phyloP scores from a whole-genome alignment of 2,797 vertebrate species.

The Netta rufina region DNA sequence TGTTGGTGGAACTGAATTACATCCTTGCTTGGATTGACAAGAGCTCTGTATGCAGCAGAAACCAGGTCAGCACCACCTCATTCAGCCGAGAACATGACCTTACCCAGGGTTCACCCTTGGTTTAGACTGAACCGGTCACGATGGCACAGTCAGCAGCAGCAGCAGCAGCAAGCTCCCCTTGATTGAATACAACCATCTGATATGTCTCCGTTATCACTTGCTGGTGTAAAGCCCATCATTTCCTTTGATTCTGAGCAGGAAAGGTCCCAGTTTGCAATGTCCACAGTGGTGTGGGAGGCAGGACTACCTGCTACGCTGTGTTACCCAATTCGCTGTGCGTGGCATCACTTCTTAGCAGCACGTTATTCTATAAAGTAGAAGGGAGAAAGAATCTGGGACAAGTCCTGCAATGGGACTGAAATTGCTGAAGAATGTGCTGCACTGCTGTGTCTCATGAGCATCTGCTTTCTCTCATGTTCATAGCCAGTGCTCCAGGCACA shows the following conservation, averaged over 20 bases:
- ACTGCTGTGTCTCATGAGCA: background rate
- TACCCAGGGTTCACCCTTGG: background rate
- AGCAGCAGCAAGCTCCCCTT: background rate
- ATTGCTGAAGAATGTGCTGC: background rate
- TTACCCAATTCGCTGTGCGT: background rate
- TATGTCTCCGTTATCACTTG: background rate
- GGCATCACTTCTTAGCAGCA: background rate
- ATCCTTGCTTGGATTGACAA: fast-evolving
- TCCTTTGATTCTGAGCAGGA: background rate
- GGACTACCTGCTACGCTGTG: background rate
- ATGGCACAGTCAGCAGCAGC: background rate
- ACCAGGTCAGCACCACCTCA: conserved; percentile 13
- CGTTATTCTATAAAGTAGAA: background rate
- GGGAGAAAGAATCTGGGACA: background rate
- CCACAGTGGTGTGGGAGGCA: background rate
- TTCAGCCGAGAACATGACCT: background rate
- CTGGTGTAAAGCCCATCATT: background rate
- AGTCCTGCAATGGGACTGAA: background rate
- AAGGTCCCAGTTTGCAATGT: background rate
- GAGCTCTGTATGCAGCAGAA: background rate
- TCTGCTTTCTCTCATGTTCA: background rate
- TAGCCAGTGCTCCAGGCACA: background rate
- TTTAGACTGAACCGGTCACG: background rate
- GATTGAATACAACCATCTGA: background rate
- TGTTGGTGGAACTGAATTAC: background rate